Conservation (phyloP, 2,797 vertebrate genomes). For the Galagoides demidoff region DNA sequence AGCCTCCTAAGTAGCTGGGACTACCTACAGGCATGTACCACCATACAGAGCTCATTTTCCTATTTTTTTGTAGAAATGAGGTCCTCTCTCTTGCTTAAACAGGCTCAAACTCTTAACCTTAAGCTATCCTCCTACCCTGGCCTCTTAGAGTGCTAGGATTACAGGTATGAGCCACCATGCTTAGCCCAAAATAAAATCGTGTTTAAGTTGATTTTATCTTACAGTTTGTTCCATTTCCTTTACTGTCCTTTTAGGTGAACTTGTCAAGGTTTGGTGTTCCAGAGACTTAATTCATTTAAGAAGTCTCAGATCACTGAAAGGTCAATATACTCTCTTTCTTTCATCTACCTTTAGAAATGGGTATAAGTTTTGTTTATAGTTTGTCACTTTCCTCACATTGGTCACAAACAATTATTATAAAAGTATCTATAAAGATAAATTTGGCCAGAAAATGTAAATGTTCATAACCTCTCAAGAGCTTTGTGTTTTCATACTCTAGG, state of each 20-base stretch:
- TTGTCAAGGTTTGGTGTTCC: neutral
- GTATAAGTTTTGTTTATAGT: neutral
- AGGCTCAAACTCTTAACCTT: neutral
- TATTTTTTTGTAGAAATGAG: neutral
- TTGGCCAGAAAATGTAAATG: conserved; percentile 19
- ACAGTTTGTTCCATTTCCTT: conserved; percentile 12
- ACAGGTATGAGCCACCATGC: neutral
- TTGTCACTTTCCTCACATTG: neutral
- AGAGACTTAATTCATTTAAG: conserved; percentile 4
- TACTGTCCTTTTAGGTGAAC: neutral
- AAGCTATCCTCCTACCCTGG: neutral
- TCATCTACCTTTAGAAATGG: conserved; percentile 27
- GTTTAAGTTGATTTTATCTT: conserved; percentile 35
- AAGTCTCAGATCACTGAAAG: conserved; percentile 7
- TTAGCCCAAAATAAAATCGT: neutral
- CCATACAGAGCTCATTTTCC: neutral
- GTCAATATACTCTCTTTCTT: neutral
- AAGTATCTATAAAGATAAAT: conserved; percentile 41
- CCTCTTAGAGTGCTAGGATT: neutral
- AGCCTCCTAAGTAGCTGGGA: neutral
- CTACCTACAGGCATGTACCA: neutral
- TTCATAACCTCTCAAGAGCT: neutral
- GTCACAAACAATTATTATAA: conserved; percentile 1
- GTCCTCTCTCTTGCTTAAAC: neutral
- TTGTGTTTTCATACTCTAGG: neutral